phyloP scores from a whole-genome alignment of 2,888 invertebrate genomes.

The Eristalinus sepulchralis region DNA sequence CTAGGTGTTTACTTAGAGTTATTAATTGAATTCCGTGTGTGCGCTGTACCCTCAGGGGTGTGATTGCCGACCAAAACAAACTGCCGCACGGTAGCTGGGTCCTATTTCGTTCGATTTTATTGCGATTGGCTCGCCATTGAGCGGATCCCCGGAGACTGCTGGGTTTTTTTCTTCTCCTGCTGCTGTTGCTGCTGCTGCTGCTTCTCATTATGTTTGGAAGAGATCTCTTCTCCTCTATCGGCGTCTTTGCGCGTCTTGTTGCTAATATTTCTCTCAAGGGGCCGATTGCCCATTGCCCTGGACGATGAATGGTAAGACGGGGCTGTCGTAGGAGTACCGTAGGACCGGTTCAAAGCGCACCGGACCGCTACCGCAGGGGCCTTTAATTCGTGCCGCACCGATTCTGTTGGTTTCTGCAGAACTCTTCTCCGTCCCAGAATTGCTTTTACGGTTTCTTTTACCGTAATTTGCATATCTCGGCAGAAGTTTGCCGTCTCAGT shows the following conservation, averaged over 20 bases:
- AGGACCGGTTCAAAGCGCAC: background rate
- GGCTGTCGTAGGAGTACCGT: background rate
- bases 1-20: slow-evolving; percentile 61
- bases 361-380: slow-evolving; percentile 42
- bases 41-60: slow-evolving; percentile 60
- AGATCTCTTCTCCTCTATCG: slow-evolving; percentile 24
- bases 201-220: slow-evolving; percentile 15
- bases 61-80: slow-evolving; percentile 66
- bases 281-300: slow-evolving; percentile 37
- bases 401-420: slow-evolving; percentile 45
- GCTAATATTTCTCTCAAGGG: slow-evolving; percentile 65
- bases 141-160: slow-evolving; percentile 40
- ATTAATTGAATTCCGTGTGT: slow-evolving; percentile 68
- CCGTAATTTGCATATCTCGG: slow-evolving; percentile 63
- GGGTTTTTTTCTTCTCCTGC: background rate
- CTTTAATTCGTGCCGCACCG: slow-evolving; percentile 69
- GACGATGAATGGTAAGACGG: slow-evolving; percentile 43
- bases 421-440: slow-evolving; percentile 19
- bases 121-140: slow-evolving; percentile 56
- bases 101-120: slow-evolving; percentile 66
- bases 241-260: slow-evolving; percentile 64
- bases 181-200: background rate
- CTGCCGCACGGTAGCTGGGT: slow-evolving; percentile 59
- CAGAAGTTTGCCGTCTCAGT: background rate
- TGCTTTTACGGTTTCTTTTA: slow-evolving; percentile 50